Percentiles rank a stretch among this genome's conserved stretches.
Conservation (phyloP, 2,888 invertebrate species). For the Falcaria lacertinaria region DNA sequence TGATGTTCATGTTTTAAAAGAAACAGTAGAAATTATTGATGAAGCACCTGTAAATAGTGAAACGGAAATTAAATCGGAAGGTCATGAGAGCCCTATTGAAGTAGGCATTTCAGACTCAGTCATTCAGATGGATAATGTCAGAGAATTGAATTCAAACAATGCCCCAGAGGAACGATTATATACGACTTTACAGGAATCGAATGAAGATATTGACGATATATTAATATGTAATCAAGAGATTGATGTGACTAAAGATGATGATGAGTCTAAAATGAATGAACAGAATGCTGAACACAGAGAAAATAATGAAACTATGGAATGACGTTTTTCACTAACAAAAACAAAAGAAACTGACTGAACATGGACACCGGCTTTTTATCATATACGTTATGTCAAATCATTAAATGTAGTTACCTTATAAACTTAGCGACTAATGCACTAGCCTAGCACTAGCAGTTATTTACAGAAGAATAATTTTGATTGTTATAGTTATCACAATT, state of each 20-base stretch:
- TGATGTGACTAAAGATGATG: background rate
- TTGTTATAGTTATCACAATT: background rate
- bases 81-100: conserved; percentile 5
- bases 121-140: background rate
- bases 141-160: background rate
- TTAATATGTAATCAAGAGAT: background rate
- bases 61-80: conserved; percentile 14
- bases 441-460: no score
- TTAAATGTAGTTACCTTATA: no score
- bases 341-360: background rate
- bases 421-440: no score
- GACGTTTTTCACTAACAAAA: background rate
- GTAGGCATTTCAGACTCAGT: background rate
- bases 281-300: background rate
- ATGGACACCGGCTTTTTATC: background rate
- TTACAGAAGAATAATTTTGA: background rate
- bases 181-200: background rate
- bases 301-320: background rate
- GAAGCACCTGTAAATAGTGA: conserved; percentile 19
- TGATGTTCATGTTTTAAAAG: conserved; percentile 54
- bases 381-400: background rate
- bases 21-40: conserved; percentile 52
- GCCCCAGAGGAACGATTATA: background rate
- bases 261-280: background rate
- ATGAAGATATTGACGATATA: background rate